phyloP scores from a whole-genome alignment of 2,113 vertebrate species.

The Pterophyllum scalare region DNA sequence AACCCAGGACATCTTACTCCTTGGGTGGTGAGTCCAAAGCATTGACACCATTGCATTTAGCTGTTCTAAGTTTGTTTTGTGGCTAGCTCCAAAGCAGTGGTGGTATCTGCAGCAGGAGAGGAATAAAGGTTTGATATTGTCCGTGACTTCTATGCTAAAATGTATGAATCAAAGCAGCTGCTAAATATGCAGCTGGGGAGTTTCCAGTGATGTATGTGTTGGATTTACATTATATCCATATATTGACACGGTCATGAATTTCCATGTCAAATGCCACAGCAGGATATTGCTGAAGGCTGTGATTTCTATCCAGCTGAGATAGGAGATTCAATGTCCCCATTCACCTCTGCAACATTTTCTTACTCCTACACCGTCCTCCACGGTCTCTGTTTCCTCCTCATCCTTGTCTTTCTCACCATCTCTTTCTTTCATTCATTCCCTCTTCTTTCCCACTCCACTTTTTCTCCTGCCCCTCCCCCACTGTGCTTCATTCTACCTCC shows the following conservation, averaged over 20 bases:
- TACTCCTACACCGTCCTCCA: not conserved
- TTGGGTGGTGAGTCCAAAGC: slow-evolving; percentile 40
- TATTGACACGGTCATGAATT: slow-evolving; percentile 73
- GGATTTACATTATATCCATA: slow-evolving; percentile 63
- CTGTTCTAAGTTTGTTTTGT: slow-evolving; percentile 16
- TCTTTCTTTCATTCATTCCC: slow-evolving; percentile 16
- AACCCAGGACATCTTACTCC: slow-evolving; percentile 32
- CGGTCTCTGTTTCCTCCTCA: not conserved
- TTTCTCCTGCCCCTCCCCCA: slow-evolving; percentile 29
- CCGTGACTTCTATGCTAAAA: slow-evolving; percentile 14
- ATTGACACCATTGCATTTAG: slow-evolving; percentile 3
- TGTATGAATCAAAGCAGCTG: slow-evolving; percentile 28
- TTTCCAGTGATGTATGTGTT: slow-evolving; percentile 65
- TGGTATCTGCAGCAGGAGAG: not conserved
- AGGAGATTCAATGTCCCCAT: slow-evolving; percentile 9
- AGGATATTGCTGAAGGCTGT: slow-evolving; percentile 65
- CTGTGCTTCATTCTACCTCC: slow-evolving; percentile 13
- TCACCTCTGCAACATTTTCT: slow-evolving; percentile 13
- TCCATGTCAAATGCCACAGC: slow-evolving; percentile 70
- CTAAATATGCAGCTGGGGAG: slow-evolving; percentile 51
- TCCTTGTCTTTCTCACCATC: slow-evolving; percentile 3
- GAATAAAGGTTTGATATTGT: slow-evolving; percentile 16
- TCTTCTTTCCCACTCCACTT: slow-evolving; percentile 31
- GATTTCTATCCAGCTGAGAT: slow-evolving; percentile 59
- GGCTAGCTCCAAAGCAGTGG: slow-evolving; percentile 18